Percentiles rank a stretch among this genome's conserved stretches.
phyloP scores from a whole-genome alignment of 2,797 vertebrate species.

The Discoglossus pictus region DNA sequence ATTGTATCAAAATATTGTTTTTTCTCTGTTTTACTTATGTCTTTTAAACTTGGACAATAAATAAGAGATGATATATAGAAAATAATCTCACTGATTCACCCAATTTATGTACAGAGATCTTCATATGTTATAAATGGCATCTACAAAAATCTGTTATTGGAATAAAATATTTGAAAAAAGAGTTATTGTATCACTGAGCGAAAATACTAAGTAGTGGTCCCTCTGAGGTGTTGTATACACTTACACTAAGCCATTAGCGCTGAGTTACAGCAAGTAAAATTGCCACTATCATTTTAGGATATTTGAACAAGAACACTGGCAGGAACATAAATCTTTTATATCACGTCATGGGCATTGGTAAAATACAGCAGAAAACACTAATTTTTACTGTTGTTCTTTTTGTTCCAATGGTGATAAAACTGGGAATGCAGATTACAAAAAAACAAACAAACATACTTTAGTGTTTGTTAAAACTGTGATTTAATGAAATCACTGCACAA shows the following conservation, averaged over 20 bases:
- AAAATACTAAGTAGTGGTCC: neutral
- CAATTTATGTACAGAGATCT: constrained; percentile 1
- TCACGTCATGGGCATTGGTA: neutral
- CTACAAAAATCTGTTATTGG: constrained; percentile 6
- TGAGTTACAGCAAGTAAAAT: constrained; percentile 33
- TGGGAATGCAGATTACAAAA: neutral
- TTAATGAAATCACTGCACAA: no score
- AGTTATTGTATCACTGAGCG: constrained; percentile 13
- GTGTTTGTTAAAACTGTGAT: no score
- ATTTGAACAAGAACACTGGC: constrained; percentile 8
- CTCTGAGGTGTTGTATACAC: constrained; percentile 36
- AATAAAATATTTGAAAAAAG: constrained; percentile 37
- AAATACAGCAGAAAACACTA: neutral
- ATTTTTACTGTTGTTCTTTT: constrained; percentile 1
- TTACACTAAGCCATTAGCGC: constrained; percentile 32
- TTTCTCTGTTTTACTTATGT: no score
- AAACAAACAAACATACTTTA: no score
- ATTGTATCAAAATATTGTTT: no score
- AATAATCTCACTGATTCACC: constrained; percentile 1
- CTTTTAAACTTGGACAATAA: no score
- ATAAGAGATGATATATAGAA: neutral
- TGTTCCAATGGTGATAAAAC: constrained; percentile 4
- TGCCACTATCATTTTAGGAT: constrained; percentile 10
- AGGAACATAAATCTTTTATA: constrained; percentile 22
- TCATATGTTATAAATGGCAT: constrained; percentile 10